Evolutionary conservation across 2,888 invertebrate genomes (phyloP).

Genomic region (Phaedon cochleariae): DNA sequence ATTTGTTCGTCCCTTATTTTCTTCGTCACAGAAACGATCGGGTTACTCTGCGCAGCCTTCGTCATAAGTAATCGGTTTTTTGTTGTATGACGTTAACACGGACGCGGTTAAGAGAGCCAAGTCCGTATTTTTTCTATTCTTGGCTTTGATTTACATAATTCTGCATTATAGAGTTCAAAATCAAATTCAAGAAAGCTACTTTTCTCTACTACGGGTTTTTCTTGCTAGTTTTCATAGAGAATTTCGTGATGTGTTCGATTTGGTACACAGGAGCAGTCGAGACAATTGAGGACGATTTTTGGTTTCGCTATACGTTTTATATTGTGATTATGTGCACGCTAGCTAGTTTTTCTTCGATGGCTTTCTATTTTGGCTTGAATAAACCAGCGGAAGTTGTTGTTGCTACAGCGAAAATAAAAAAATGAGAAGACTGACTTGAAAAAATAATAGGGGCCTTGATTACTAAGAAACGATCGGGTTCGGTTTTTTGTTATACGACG

Average conservation of each 20-base stretch:
- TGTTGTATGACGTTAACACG: constrained; percentile 71
- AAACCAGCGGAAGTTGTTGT: constrained; percentile 66
- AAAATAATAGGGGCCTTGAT: too few relatives aligned
- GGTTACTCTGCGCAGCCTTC: constrained; percentile 71
- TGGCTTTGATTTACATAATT: constrained; percentile 79
- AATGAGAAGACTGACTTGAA: too few relatives aligned
- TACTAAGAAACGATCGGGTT: too few relatives aligned
- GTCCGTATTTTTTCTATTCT: constrained; percentile 71
- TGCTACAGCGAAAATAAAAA: constrained; percentile 29
- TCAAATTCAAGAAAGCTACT: constrained; percentile 77
- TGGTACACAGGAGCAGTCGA: constrained; percentile 72
- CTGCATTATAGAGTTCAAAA: constrained; percentile 80
- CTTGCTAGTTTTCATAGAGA: constrained; percentile 72
- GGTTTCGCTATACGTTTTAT: constrained; percentile 73
- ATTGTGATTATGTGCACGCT: constrained; percentile 69
- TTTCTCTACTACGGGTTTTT: constrained; percentile 76
- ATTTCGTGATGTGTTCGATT: constrained; percentile 71
- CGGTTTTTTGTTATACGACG: constrained; percentile 71
- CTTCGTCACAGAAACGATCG: constrained; percentile 70
- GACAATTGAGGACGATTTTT: constrained; percentile 67
- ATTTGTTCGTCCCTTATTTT: too few relatives aligned
- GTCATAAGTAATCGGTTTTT: constrained; percentile 70
- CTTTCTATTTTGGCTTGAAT: constrained; percentile 71
- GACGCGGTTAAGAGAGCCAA: constrained; percentile 60
- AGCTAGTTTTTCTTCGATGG: constrained; percentile 68